Percentiles rank a stretch among this genome's conserved stretches.
Conservation (phyloP, 2,113 vertebrate genomes). For the Hippocampus zosterae region DNA sequence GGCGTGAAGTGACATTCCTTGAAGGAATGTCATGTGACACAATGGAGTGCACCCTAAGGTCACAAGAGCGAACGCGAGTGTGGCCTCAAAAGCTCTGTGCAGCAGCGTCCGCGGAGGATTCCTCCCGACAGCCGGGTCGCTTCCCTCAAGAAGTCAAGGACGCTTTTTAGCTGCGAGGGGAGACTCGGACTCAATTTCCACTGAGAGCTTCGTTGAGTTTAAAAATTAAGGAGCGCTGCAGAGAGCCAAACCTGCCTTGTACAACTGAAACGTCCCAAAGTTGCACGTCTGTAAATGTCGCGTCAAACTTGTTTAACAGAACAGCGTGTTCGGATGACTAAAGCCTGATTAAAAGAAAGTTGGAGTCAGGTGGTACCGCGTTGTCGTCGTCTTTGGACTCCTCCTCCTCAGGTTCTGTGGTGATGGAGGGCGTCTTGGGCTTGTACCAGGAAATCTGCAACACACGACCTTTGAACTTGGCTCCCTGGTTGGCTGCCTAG, state of each 20-base stretch:
- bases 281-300: background rate
- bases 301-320: no score
- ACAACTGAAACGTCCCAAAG: conserved; percentile 25
- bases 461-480: conserved; percentile 92
- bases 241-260: conserved; percentile 25
- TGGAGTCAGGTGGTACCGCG: conserved; percentile 30
- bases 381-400: conserved; percentile 89
- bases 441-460: conserved; percentile 97
- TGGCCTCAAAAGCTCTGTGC: background rate
- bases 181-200: background rate
- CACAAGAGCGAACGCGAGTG: background rate
- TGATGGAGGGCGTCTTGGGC: conserved; percentile 88
- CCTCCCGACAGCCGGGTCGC: conserved; percentile 43
- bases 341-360: background rate
- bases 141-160: conserved; percentile 40
- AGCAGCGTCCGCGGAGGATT: conserved; percentile 21
- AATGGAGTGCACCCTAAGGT: background rate
- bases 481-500: conserved; percentile 94
- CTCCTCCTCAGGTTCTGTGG: conserved; percentile 88
- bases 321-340: no score
- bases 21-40: background rate
- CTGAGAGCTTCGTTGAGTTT: conserved; percentile 26
- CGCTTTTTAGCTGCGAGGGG: conserved; percentile 38
- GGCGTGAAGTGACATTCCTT: background rate
- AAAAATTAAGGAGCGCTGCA: conserved; percentile 44